These are phyloP conservation scores for Therioaphis trifolii DNA, from an alignment of 2,888 invertebrate species.

Conservation along the genomic window DNA sequence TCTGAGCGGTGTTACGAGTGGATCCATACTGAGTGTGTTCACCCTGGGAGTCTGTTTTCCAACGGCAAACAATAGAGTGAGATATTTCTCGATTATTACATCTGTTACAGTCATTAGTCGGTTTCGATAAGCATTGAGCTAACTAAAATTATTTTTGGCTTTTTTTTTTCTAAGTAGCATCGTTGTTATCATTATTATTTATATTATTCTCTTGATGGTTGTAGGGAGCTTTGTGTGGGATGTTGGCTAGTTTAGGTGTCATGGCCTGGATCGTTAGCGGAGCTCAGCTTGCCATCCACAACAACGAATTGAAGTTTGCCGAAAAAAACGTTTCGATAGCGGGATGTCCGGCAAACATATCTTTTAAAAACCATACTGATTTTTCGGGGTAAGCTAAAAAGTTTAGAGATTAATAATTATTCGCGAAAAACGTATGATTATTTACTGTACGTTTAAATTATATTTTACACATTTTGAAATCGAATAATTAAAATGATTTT, in stretches of 20 bases:
- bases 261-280: constrained; percentile 64
- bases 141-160: too few species aligned
- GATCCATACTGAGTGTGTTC: constrained; percentile 67
- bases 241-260: constrained; percentile 62
- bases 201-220: too few species aligned
- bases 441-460: too few species aligned
- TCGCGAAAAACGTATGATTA: too few species aligned
- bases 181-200: too few species aligned
- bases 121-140: too few species aligned
- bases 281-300: constrained; percentile 63
- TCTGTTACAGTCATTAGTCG: too few species aligned
- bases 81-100: too few species aligned
- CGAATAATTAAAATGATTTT: too few species aligned
- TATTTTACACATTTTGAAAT: too few species aligned
- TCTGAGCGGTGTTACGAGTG: constrained; percentile 66
- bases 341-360: constrained; percentile 63
- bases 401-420: too few species aligned
- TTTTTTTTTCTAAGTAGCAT: too few species aligned
- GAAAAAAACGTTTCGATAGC: constrained; percentile 64
- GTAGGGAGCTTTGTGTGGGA: constrained; percentile 65
- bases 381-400: constrained; percentile 8
- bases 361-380: background rate
- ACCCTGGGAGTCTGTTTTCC: constrained; percentile 67
- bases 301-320: constrained; percentile 55
- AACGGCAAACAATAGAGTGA: constrained; percentile 67